Conservation (phyloP, 2,797 vertebrate species). For the Pampus argenteus region DNA sequence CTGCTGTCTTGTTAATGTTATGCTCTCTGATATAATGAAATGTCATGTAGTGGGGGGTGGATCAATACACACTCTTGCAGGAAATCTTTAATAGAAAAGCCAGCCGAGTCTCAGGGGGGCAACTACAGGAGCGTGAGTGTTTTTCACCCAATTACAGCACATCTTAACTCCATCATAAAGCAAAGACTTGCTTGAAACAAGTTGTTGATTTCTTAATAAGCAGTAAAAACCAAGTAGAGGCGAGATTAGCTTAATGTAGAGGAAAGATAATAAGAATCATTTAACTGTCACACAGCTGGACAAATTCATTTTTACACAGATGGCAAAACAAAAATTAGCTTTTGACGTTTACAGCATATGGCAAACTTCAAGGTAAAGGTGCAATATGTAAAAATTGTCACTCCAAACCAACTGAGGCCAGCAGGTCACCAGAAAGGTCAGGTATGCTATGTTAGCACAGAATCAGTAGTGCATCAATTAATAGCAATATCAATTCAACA, state of each 20-base stretch:
- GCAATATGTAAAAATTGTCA: too few species aligned
- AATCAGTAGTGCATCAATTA: too few species aligned
- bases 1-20: slow-evolving; percentile 49
- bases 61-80: slow-evolving; percentile 50
- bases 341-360: slow-evolving; percentile 41
- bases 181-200: background rate
- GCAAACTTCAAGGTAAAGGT: too few species aligned
- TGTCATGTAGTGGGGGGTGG: slow-evolving; percentile 16
- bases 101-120: background rate
- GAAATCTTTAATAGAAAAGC: slow-evolving; percentile 41
- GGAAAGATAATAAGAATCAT: background rate
- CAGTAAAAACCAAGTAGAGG: slow-evolving; percentile 19
- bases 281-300: slow-evolving; percentile 23
- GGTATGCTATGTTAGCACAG: too few species aligned
- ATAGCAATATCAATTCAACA: too few species aligned
- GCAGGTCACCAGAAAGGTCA: too few species aligned
- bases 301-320: slow-evolving; percentile 20
- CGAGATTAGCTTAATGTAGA: slow-evolving; percentile 13
- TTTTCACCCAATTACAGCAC: slow-evolving; percentile 15
- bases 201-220: slow-evolving; percentile 26
- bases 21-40: slow-evolving; percentile 39
- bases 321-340: slow-evolving; percentile 28
- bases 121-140: slow-evolving; percentile 2
- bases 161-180: slow-evolving; percentile 16
- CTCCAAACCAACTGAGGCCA: too few species aligned